These are phyloP conservation scores for Glossophaga mutica DNA, from an alignment of 2,797 vertebrate species.

Conservation along the genomic window DNA sequence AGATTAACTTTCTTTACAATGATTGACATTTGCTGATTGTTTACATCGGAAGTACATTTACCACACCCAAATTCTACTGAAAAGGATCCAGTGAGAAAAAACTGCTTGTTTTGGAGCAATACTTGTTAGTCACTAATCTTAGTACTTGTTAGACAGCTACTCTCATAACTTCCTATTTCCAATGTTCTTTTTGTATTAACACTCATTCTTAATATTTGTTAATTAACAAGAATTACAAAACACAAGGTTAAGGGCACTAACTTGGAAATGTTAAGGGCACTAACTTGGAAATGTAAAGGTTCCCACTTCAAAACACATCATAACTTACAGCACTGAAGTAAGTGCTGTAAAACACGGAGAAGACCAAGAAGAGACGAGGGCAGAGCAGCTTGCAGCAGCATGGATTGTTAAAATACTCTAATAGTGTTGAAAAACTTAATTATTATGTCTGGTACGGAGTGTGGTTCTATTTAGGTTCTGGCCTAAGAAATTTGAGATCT, in stretches of 20 bases:
- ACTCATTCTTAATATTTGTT: background rate
- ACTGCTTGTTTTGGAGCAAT: background rate
- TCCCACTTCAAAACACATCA: background rate
- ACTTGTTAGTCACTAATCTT: background rate
- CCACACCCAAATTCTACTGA: background rate
- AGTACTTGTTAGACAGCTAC: background rate
- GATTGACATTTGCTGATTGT: background rate
- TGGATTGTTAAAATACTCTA: background rate
- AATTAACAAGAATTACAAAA: background rate
- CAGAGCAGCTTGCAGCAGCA: background rate
- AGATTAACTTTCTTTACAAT: background rate
- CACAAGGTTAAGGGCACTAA: background rate
- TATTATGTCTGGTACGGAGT: background rate
- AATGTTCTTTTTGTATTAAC: background rate
- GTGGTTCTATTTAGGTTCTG: background rate
- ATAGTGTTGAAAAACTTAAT: background rate
- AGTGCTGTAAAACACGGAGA: background rate
- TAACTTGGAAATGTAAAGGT: background rate
- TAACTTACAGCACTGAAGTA: background rate
- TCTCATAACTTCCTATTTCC: background rate
- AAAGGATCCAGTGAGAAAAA: background rate
- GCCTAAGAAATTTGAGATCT: background rate
- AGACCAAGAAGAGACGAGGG: background rate
- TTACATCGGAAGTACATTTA: background rate
- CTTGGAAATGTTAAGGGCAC: background rate